Evolutionary conservation across 2,113 vertebrate species (phyloP), one percentile per base, ranked within the genome.

Genomic region (Sitta europaea): DNA sequence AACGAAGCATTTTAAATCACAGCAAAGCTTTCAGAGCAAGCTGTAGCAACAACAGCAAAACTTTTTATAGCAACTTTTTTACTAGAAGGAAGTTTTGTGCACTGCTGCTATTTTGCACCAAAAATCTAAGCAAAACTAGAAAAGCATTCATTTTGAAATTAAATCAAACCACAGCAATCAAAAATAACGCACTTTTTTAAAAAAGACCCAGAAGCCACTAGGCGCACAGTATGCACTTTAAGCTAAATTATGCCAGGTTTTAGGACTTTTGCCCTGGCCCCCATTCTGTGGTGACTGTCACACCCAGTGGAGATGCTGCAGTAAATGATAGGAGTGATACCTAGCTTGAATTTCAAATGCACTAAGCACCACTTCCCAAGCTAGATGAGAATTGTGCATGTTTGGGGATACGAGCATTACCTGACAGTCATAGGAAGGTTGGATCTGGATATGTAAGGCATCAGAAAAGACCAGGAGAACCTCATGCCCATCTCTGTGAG

Each of bases 21-120:
- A 75, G 47, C 45, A 65, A 72, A 94, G 81, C 77, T 86, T 94
- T 73, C 45, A 68, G 62, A 91, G 73, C 33, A 91, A 94, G 86
- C 86, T 85, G 59, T 66, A 92, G 70, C 78, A 95, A 92, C 81
- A 93, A 86, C 71, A 79, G 86, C 86, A 95, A 95, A 97, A 97
- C 92, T 97, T 97, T 84, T 80, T 77, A 94, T 35, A 86, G 84
- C 40, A 96, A 97, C 94, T 97, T 97, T 91, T 59, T 58, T 20
- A 28, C n/a, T 48, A 48, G 92, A 50, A 80, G 59, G 51, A 45
- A 57, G 87, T 94, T 95, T 77, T 0, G 0, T 22, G 10, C 36
- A 14, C 27, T 68, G 54, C 54, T 76, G 33, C 20, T 65, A 62
- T 87, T 84, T 77, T 90, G 71, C 31, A 80, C 50, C 61, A 42